These are phyloP conservation scores for Hippopotamyrus pictus DNA, from an alignment of 2,797 vertebrate species.

Conservation along the genomic window DNA sequence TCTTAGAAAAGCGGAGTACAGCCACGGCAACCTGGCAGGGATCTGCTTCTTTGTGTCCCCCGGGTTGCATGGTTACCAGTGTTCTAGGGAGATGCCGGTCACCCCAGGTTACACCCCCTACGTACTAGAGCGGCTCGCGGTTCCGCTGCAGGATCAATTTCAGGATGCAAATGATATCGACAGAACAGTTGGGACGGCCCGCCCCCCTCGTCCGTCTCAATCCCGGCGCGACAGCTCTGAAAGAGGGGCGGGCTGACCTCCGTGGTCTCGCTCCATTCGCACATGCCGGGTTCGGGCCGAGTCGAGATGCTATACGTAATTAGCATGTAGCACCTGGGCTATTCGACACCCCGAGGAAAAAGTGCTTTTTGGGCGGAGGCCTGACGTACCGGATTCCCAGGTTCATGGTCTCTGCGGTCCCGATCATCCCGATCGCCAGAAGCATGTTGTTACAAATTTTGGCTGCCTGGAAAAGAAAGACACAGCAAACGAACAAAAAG, in stretches of 20 bases:
- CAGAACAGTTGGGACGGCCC: background rate
- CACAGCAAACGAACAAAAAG: background rate
- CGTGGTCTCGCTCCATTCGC: background rate
- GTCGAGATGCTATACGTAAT: background rate
- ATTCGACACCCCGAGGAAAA: background rate
- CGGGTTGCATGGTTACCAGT: background rate
- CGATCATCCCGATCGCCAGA: slow-evolving; percentile 94
- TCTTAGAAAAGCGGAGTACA: background rate
- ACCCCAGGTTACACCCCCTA: background rate
- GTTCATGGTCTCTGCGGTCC: slow-evolving; percentile 95
- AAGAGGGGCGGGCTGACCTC: background rate
- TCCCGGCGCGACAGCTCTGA: background rate
- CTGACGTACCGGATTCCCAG: slow-evolving; percentile 83
- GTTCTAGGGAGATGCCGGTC: background rate
- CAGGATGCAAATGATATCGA: slow-evolving; percentile 10
- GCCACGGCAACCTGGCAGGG: background rate
- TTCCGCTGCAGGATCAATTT: background rate
- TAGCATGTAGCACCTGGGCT: background rate
- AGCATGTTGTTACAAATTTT: slow-evolving; percentile 99
- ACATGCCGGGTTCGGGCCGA: background rate
- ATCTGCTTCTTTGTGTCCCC: background rate
- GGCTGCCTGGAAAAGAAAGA: slow-evolving; percentile 69
- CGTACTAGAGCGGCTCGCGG: background rate
- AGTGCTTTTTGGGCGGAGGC: background rate
- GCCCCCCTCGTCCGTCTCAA: slow-evolving; percentile 17